phyloP scores from a whole-genome alignment of 2,113 vertebrate species.

The Lates calcarifer region DNA sequence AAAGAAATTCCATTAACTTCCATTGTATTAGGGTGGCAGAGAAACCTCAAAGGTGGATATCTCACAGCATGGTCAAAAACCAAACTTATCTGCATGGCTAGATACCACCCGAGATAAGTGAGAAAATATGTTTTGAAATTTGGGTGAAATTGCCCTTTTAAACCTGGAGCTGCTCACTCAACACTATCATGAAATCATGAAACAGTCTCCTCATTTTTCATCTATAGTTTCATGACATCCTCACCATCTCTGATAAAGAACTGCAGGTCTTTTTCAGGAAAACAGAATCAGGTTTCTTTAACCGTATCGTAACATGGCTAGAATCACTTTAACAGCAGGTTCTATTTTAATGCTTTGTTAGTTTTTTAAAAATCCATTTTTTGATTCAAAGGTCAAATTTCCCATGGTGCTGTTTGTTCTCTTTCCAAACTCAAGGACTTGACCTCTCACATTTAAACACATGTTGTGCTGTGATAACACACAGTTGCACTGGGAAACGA shows the following conservation, averaged over 20 bases:
- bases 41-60: background rate
- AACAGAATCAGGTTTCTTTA: constrained; percentile 16
- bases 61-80: background rate
- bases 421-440: constrained; percentile 51
- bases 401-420: constrained; percentile 52
- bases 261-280: background rate
- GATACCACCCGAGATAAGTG: background rate
- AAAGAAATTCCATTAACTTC: background rate
- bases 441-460: constrained; percentile 47
- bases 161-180: constrained; percentile 10
- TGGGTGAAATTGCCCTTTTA: background rate
- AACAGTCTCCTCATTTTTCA: background rate
- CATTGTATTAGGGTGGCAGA: background rate
- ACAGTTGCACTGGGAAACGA: constrained; percentile 27
- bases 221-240: background rate
- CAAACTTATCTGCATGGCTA: background rate
- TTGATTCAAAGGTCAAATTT: constrained; percentile 67
- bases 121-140: background rate
- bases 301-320: constrained; percentile 3
- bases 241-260: background rate
- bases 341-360: constrained; percentile 44
- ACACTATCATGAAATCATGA: background rate
- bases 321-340: constrained; percentile 22
- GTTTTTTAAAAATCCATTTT: constrained; percentile 26
- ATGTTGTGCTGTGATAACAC: constrained; percentile 47